Base-by-base conservation (phyloP, 2,888 invertebrate genomes). In the Plemyria rubiginata region DNA sequence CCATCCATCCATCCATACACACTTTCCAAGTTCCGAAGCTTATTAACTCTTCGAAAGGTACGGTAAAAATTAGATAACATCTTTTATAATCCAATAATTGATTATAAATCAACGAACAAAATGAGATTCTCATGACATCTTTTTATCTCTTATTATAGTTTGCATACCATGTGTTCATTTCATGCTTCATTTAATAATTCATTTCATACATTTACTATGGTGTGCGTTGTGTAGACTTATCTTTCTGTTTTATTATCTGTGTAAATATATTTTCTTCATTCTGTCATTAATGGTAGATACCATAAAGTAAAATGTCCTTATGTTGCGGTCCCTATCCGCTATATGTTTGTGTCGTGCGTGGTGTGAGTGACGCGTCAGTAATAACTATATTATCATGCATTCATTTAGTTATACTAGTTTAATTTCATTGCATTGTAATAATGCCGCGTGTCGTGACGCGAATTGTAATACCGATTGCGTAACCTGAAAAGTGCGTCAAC, bases 61-160 rank as follows among this genome's bases (percentile, higher is more conserved):
- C 6, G 6, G 6, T 32, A 32, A 5, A 8, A 32, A 32, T 8
- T 32, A 32, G 7, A 6, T 8, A 32, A 32, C 8, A 0, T 11
- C 36, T 38, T 38, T 11, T 38, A 11, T 38, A 11, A 3, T 11
- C 8, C 1, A 38, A 11, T 38, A 7, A 38, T 38, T 38, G 11
- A 8, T 3, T 11, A 38, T 32, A 38, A 38, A 2, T 0, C 9
- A 9, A 38, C 36, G 36, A 11, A 36, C 45, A 46, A 54, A 54
- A 36, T 54, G 45, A 41, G 41, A 56, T 28, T 56, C 49, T 49
- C 49, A 56, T 56, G 48, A 52, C n/a, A 52, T 40, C 8, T 52
- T 40, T 29, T 8, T 11, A 8, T 38, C 36, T 32, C 13, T 32
- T 11, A 32, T 32, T 48, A 22, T 22, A 22, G 22, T 12, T 48